Base-by-base conservation (phyloP, 2,797 vertebrate species). In the Centropyge bicolor region DNA sequence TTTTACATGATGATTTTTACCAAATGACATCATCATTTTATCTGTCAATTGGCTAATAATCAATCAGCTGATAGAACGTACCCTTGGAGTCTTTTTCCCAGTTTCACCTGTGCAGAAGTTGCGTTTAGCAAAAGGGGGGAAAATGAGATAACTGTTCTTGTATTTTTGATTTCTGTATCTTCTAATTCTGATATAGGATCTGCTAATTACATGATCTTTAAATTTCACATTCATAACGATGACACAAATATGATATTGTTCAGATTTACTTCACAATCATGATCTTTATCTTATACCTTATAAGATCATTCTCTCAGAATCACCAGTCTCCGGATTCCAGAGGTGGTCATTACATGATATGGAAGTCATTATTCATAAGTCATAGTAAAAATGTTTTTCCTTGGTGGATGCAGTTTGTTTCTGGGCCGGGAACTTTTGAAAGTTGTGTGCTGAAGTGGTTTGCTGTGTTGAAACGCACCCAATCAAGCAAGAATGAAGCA, bases 331-430 rank as follows among this genome's bases (percentile, higher is more conserved):
- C 51, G 49, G 43, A 65, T 56, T 38, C 41, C 69, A 12, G 46
- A 56, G 13, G 10, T 71, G 43, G 31, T 57, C 79, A 76, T 85
- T 70, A 76, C 19, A 76, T 40, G 45, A 55, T 22, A 65, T 1
- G 17, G 48, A 75, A 51, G 56, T 38, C 38, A 64, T 67, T 56
- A 66, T 72, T 57, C 20, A 69, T 19, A 43, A 49, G 49, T 27
- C 65, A 67, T 27, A 10, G 65, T 55, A 17, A 36, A 63, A 67
- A 75, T 52, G 1, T 67, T 70, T 78, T 69, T 62, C 24, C 78
- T 74, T 56, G 54, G 22, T 80, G 56, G 36, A 62, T 49, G 48
- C 41, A 14, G 56, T 66, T 76, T 27, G 19, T 48, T 51, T 72
- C 48, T 80, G 22, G 36, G 48, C 31, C 6, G 27, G 27, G 27